Conservation (phyloP, 35 echinoderm and acorn worm genomes). For the Hemicentrotus pulcherrimus region DNA sequence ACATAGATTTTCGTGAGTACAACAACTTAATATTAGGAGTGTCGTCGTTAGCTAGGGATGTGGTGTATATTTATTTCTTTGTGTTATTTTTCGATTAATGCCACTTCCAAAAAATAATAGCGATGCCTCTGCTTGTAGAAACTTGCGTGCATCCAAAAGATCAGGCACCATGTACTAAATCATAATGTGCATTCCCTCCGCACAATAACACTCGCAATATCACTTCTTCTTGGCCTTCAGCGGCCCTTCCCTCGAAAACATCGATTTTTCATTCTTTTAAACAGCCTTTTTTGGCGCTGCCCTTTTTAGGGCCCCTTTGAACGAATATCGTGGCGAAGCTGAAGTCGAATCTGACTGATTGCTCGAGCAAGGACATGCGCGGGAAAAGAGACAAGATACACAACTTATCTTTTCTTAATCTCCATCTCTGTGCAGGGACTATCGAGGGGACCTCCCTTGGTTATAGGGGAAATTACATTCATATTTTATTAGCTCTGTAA, state of each 20-base stretch:
- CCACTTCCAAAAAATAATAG: no score
- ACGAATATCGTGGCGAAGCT: background rate
- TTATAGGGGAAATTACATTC: background rate
- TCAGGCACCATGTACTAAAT: background rate
- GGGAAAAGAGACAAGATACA: background rate
- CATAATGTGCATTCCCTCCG: background rate
- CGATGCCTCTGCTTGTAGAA: background rate
- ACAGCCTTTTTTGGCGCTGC: background rate
- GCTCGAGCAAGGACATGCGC: background rate
- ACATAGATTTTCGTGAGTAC: no score
- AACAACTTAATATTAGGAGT: no score
- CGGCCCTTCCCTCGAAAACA: background rate
- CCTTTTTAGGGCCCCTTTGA: background rate
- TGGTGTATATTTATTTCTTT: no score
- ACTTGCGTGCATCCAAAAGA: background rate
- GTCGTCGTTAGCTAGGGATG: no score
- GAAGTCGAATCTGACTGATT: background rate
- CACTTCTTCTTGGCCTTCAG: background rate
- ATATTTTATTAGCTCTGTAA: background rate
- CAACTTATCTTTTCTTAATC: conserved; percentile 5
- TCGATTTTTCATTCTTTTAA: background rate
- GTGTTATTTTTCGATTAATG: no score
- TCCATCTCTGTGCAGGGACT: background rate
- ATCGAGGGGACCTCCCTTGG: background rate
- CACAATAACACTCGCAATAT: background rate